Evolutionary conservation across 2,113 vertebrate species (phyloP), one percentile per base, ranked within the genome.

Genomic region (Lonchura striata): DNA sequence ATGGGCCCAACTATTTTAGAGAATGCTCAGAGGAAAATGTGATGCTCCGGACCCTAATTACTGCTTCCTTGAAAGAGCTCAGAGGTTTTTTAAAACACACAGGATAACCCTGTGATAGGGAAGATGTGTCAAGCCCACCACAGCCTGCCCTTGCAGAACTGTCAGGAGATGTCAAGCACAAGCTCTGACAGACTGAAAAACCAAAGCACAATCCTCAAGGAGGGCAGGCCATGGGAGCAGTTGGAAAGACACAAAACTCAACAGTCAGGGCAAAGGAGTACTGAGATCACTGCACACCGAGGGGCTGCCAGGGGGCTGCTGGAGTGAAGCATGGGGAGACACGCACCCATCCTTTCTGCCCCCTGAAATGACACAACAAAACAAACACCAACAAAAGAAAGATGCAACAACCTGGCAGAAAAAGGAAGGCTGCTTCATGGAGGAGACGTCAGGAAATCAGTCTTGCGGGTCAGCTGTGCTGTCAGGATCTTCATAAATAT

Each of bases 401-500:
- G 75, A 75, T 81, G 64, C 23, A 72, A 66, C 17, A 80, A 52
- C 15, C 68, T 78, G 64, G 60, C 68, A 88, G 60, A 44, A 78
- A 77, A 92, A 71, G 33, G 68, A 70, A 74, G 39, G 27, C 6
- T 88, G 63, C 5, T 0, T 7, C 68, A 68, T 63, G 59, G 68
- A 90, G 59, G 60, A 90, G 63, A 63, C 79, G 66, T 41, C 60
- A 93, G 90, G 92, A 92, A 92, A 85, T 82, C 79, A 88, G 59
- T 27, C 52, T 52, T 83, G 64, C 49, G 93, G 82, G 83, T 95
- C 91, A 94, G 91, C 61, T 86, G n/a, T 53, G 69, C 65, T 94
- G 82, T 92, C 76, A 93, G 68, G 52, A 75, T 90, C 68, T 95
- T 90, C 56, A 83, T 78, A 95, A 95, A 92, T 86, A 93, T 60